A percentile compares a stretch with the other conserved stretches of the same genome.
Evolutionary conservation across 2,113 vertebrate species (phyloP).

Genomic region (Aramus guarauna): DNA sequence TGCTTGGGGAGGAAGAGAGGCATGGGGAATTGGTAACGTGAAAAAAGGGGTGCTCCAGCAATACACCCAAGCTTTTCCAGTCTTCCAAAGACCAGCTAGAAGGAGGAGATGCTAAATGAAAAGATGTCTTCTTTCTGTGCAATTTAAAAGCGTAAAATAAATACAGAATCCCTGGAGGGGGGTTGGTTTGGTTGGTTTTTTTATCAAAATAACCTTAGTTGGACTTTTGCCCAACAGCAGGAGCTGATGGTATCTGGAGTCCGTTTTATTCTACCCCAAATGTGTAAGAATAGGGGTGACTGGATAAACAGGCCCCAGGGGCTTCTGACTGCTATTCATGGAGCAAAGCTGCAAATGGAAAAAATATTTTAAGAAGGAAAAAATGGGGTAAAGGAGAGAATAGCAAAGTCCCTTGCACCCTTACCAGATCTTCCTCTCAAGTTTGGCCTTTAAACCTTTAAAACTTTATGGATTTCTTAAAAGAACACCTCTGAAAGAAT

Average conservation of each 20-base stretch:
- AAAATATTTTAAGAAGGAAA: not conserved
- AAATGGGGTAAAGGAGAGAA: not conserved
- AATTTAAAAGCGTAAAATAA: not conserved
- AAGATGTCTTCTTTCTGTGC: not conserved
- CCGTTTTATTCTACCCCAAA: not conserved
- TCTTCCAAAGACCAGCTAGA: not conserved
- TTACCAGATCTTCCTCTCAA: constrained; percentile 22
- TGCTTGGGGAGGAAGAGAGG: not conserved
- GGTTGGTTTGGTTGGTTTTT: not conserved
- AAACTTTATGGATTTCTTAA: constrained; percentile 8
- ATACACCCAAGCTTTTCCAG: not conserved
- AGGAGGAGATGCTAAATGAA: not conserved
- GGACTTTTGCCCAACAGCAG: not conserved
- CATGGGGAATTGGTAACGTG: accelerated
- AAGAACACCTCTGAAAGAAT: constrained; percentile 14
- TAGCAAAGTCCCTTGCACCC: not conserved
- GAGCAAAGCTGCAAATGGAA: not conserved
- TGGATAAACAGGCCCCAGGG: not conserved
- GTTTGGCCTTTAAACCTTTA: constrained; percentile 35
- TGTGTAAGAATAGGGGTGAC: not conserved
- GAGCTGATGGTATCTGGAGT: not conserved
- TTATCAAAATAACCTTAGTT: not conserved
- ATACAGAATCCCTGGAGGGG: not conserved
- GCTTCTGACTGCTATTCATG: not conserved
- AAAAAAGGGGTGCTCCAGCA: not conserved